Percentiles rank a stretch among this genome's conserved stretches.
phyloP scores from a whole-genome alignment of 2,797 vertebrate species.

The Acanthurus tractus region DNA sequence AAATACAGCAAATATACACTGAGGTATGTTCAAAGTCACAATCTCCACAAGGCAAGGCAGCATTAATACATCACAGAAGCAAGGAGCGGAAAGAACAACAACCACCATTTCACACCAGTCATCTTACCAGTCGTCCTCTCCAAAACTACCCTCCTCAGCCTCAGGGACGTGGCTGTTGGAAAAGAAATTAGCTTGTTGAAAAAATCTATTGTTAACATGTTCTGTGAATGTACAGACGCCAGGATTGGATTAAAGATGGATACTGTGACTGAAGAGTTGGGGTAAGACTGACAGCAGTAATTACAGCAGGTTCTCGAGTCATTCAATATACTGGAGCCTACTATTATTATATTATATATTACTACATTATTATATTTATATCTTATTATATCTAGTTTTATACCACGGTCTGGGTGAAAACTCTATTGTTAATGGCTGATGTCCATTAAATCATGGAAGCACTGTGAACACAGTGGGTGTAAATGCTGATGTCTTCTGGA shows the following conservation, averaged over 20 bases:
- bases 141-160: constrained; percentile 94
- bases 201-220: constrained; percentile 47
- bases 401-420: no score
- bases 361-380: no score
- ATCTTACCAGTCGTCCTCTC: constrained; percentile 96
- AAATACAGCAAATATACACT: constrained; percentile 50
- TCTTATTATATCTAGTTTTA: no score
- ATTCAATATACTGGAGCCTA: not conserved
- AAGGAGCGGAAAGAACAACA: constrained; percentile 56
- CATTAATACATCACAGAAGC: constrained; percentile 81
- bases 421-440: no score
- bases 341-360: no score
- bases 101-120: constrained; percentile 63
- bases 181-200: constrained; percentile 78
- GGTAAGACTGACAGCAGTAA: constrained; percentile 20
- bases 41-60: constrained; percentile 80
- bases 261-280: constrained; percentile 5
- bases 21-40: constrained; percentile 57
- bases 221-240: constrained; percentile 20
- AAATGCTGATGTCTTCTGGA: no score
- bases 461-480: no score
- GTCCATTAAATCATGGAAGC: no score
- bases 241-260: constrained; percentile 40
- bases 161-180: constrained; percentile 93
- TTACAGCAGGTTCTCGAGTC: constrained; percentile 7